Evolutionary conservation across 2,113 vertebrate genomes (phyloP).

Genomic region (Rhabdomys dilectus): DNA sequence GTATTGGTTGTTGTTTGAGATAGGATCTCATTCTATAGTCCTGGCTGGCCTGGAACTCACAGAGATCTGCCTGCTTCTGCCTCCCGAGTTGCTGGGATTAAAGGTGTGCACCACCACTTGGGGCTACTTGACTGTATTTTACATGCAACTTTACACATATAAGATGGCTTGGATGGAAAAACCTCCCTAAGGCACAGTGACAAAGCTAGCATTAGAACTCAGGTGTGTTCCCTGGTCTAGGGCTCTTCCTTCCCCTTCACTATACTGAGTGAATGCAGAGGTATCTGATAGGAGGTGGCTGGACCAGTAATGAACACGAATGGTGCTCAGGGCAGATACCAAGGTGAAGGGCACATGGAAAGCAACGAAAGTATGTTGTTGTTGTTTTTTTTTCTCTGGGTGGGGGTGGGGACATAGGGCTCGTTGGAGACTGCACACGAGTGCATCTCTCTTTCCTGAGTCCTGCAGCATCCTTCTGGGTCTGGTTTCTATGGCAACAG

Average conservation of each 20-base stretch:
- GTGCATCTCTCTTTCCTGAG: constrained; percentile 79
- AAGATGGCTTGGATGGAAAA: neutral
- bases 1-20: neutral
- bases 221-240: neutral
- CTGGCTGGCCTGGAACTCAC: neutral
- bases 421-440: constrained; percentile 76
- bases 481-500: constrained; percentile 87
- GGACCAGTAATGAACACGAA: neutral
- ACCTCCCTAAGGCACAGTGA: constrained; percentile 2
- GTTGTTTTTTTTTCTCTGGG: constrained; percentile 24
- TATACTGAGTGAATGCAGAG: neutral
- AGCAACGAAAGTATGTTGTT: neutral
- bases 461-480: constrained; percentile 84
- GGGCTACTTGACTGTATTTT: neutral
- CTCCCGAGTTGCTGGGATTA: neutral
- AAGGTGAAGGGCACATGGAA: constrained; percentile 39
- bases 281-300: neutral
- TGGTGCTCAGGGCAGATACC: neutral
- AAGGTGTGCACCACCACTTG: neutral
- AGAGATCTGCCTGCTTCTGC: neutral
- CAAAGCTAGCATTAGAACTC: constrained; percentile 18
- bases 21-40: neutral
- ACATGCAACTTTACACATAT: neutral
- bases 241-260: neutral
- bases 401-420: constrained; percentile 75